Evolutionary conservation across 2,797 vertebrate species (phyloP).

Genomic region (Myoxocephalus aenaeus): DNA sequence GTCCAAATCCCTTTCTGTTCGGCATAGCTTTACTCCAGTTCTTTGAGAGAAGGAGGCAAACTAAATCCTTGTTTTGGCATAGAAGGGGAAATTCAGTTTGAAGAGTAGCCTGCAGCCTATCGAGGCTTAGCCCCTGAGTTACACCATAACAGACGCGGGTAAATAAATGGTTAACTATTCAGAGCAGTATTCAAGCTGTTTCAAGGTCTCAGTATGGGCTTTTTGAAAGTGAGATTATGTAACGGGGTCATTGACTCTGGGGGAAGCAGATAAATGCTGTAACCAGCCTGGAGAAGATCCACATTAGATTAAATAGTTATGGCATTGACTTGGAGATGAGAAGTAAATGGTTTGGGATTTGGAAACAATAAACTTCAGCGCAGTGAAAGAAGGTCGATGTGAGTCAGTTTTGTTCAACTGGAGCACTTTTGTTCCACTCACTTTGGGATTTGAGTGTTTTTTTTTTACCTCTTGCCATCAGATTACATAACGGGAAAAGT

Average conservation of each 20-base stretch:
- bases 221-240: conserved; percentile 50
- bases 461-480: not conserved
- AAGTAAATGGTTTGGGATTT: conserved; percentile 11
- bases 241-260: conserved; percentile 46
- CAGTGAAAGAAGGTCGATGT: not conserved
- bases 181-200: conserved; percentile 24
- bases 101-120: not conserved
- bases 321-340: not conserved
- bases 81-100: not conserved
- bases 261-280: conserved; percentile 12
- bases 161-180: conserved; percentile 43
- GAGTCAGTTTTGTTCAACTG: not conserved
- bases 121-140: conserved; percentile 21
- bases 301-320: conserved; percentile 19
- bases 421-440: conserved; percentile 20
- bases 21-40: conserved; percentile 26
- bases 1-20: conserved; percentile 42
- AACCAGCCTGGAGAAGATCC: conserved; percentile 18
- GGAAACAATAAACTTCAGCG: not conserved
- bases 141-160: conserved; percentile 4
- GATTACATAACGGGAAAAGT: conserved; percentile 15
- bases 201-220: conserved; percentile 42
- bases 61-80: not conserved
- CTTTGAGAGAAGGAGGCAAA: conserved; percentile 4
- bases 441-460: not conserved